phyloP scores from a whole-genome alignment of 2,797 vertebrate species.

The Mycteria americana region DNA sequence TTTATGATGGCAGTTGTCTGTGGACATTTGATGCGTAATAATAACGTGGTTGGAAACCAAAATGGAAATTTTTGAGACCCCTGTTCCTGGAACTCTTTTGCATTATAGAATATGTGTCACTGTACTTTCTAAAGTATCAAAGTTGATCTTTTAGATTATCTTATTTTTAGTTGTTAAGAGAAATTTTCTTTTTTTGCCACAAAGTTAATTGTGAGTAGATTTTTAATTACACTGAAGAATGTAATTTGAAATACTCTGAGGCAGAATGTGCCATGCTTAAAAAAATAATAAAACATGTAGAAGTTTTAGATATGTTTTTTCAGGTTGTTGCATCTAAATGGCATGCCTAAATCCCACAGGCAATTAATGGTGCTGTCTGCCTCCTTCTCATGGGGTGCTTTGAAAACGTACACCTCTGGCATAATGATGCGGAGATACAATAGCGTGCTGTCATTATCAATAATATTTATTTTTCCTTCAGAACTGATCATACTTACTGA shows the following conservation, averaged over 20 bases:
- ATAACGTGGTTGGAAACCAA: background rate
- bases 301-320: conserved; percentile 5
- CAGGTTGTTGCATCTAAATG: background rate
- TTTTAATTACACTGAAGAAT: conserved; percentile 8
- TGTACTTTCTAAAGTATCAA: background rate
- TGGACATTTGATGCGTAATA: background rate
- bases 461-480: conserved; percentile 61
- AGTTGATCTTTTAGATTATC: background rate
- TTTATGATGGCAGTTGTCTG: background rate
- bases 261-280: background rate
- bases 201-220: background rate
- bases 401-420: conserved; percentile 10
- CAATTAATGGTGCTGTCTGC: conserved; percentile 32
- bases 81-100: background rate
- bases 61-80: background rate
- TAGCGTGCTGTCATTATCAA: conserved; percentile 36
- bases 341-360: conserved; percentile 10
- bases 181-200: background rate
- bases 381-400: conserved; percentile 31
- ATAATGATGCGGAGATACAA: conserved; percentile 37
- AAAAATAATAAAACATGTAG: background rate
- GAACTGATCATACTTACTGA: conserved; percentile 47
- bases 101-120: background rate
- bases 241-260: conserved; percentile 2
- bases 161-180: background rate